Evolutionary conservation across 1,140 invertebrate species (phyloP).

Genomic region (Psix sp.): DNA sequence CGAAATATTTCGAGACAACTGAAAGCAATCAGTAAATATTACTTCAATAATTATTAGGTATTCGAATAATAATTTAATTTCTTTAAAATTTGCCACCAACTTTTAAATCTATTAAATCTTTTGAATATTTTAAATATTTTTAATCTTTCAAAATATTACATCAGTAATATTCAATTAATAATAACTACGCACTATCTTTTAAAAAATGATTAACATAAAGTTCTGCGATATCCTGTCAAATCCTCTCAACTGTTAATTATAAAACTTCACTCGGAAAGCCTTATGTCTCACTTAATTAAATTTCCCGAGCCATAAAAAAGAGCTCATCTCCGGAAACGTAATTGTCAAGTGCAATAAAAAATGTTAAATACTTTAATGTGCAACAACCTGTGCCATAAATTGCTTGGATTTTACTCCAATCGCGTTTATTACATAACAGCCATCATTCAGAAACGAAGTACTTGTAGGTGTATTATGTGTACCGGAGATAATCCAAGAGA

Average conservation of each 20-base stretch:
- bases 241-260: neutral
- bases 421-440: slow-evolving; percentile 41
- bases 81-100: no score
- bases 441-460: slow-evolving; percentile 26
- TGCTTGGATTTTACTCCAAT: slow-evolving; percentile 21
- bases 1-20: no score
- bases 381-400: slow-evolving; percentile 22
- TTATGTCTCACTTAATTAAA: slow-evolving; percentile 1
- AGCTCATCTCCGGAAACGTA: neutral
- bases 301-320: neutral
- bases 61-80: no score
- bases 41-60: no score
- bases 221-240: neutral
- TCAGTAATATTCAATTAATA: no score
- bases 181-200: no score
- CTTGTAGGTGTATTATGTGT: slow-evolving; percentile 63
- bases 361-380: neutral
- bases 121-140: no score
- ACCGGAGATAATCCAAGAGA: slow-evolving; percentile 61
- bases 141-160: no score
- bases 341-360: slow-evolving; percentile 5
- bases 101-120: no score
- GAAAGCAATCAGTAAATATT: no score
- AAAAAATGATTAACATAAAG: no score
- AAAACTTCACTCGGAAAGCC: slow-evolving; percentile 1